Base-by-base conservation (phyloP, 2,888 invertebrate species). In the Calameuta idolon region DNA sequence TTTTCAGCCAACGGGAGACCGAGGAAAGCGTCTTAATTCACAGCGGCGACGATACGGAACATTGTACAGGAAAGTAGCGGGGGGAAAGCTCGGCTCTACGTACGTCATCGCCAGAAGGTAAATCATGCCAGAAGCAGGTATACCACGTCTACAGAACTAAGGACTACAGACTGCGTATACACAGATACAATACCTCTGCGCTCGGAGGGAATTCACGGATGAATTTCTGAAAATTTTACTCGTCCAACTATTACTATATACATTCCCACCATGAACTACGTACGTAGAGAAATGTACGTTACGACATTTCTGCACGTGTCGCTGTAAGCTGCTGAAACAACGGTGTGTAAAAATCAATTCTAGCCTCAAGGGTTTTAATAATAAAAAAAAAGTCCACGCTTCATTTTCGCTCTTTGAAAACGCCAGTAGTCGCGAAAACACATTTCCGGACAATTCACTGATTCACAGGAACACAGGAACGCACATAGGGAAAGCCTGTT, bases 341-440 rank as follows among this genome's bases (percentile, higher is more conserved):
- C 23, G 5, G 55, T 2, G 2, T 0, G 15, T 15, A 85, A 86
- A 89, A 88, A 89, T 89, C 88, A 89, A 88, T 89, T 85, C 85
- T 82, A 80, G 87, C 89, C 86, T 83, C 79, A 87, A 87, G 89
- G 87, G 85, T 88, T 90, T 90, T 89, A 89, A 90, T 90, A 89
- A 83, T 75, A 82, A 40, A 15, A 15, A 40, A 55, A 55, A 23
- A 23, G 55, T 55, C 84, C 85, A 86, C 83, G 87, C 87, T 89
- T 88, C 87, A 87, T 89, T 89, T 89, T 88, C 87, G 84, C 79
- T 75, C 71, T 4, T 15, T 12, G 69, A 78, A 34, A 68, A 34
- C 30, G 55, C 9, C 55, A 55, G 9, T 23, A 9, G 55, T 55
- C 23, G 55, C 55, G 9, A 55, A 55, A 55, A 23, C 55, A 55